Evolutionary conservation across 2,797 vertebrate species (phyloP).

Genomic region (Cirrhinus mrigala): DNA sequence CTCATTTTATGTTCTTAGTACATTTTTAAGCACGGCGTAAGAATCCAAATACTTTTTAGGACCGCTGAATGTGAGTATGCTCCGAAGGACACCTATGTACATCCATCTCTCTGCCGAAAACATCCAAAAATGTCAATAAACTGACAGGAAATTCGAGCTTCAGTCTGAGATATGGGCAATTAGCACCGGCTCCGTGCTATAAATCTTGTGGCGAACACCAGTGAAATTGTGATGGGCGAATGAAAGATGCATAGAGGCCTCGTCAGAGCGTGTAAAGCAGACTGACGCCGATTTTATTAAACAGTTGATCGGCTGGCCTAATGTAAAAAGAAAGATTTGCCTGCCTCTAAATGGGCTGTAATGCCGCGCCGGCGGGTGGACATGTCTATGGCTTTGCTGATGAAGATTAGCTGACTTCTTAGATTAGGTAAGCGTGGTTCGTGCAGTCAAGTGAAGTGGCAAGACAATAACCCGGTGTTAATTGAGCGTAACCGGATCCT

Average conservation of each 20-base stretch:
- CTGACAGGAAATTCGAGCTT: conserved; percentile 51
- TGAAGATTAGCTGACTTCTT: conserved; percentile 90
- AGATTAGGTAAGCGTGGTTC: conserved; percentile 87
- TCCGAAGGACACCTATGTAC: background rate
- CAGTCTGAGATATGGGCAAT: conserved; percentile 65
- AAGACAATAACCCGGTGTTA: conserved; percentile 91
- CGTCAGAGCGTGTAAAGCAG: conserved; percentile 55
- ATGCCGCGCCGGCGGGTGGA: conserved; percentile 75
- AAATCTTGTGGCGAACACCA: conserved; percentile 64
- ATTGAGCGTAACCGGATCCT: conserved; percentile 88
- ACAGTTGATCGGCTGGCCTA: conserved; percentile 73
- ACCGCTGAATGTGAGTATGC: background rate
- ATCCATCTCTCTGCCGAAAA: conserved; percentile 35
- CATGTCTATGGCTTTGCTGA: conserved; percentile 81
- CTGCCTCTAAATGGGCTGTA: conserved; percentile 78
- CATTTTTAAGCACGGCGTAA: background rate
- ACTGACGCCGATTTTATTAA: conserved; percentile 73
- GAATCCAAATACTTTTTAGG: background rate
- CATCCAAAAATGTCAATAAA: conserved; percentile 45
- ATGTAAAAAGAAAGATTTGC: conserved; percentile 78
- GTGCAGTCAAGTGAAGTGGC: conserved; percentile 82
- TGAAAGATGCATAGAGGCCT: conserved; percentile 58
- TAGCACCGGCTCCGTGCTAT: conserved; percentile 64
- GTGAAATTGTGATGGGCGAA: conserved; percentile 71
- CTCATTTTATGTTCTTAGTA: background rate